Conservation (phyloP, 2,888 invertebrate species). For the Synergus itoensis region DNA sequence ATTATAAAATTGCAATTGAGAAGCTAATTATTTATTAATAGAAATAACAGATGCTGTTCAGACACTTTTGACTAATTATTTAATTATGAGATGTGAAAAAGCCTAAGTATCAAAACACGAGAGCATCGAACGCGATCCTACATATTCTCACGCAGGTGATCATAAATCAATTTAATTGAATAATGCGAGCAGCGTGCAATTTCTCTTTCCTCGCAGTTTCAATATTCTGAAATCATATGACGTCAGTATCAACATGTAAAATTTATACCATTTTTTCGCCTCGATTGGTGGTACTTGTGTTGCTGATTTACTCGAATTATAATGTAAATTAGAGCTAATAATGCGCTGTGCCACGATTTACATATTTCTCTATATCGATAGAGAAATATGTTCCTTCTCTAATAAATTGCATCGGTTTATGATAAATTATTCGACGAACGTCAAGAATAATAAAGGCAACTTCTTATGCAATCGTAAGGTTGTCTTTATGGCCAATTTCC, state of each 20-base stretch:
- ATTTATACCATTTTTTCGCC: neutral
- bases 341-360: neutral
- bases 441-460: neutral
- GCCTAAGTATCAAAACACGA: neutral
- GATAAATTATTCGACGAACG: neutral
- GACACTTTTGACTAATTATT: constrained; percentile 3
- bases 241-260: constrained; percentile 9
- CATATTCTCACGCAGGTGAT: constrained; percentile 10
- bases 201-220: constrained; percentile 4
- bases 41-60: neutral
- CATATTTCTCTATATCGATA: neutral
- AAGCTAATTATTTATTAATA: neutral
- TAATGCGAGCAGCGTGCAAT: constrained; percentile 6
- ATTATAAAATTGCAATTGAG: neutral
- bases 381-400: neutral
- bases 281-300: neutral
- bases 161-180: constrained; percentile 26
- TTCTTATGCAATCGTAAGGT: neutral
- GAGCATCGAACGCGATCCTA: neutral
- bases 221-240: constrained; percentile 11
- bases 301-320: constrained; percentile 57
- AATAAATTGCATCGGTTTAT: constrained; percentile 21
- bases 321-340: constrained; percentile 52
- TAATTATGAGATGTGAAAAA: neutral
- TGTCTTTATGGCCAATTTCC: neutral